Conservation (phyloP, 2,888 invertebrate genomes). For the Crepidodera aurea region DNA sequence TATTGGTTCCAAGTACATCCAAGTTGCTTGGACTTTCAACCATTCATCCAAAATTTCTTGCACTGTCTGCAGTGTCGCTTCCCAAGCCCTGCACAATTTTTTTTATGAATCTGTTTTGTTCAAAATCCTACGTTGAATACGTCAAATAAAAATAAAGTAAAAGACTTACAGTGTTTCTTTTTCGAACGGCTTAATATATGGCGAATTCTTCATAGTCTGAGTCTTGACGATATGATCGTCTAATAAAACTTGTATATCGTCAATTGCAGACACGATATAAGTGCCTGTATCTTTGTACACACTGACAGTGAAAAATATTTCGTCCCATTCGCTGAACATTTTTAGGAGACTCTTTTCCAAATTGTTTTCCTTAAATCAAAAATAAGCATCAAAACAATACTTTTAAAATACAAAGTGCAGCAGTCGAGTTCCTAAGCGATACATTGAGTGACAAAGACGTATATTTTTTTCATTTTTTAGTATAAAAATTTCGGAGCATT, state of each 20-base stretch:
- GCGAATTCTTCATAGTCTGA: constrained; percentile 84
- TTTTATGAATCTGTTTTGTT: no score
- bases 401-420: no score
- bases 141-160: constrained; percentile 76
- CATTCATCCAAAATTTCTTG: constrained; percentile 91
- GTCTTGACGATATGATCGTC: constrained; percentile 87
- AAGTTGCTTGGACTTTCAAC: constrained; percentile 86
- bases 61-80: constrained; percentile 80
- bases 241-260: constrained; percentile 78
- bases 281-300: constrained; percentile 78
- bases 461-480: no score
- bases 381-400: no score
- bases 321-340: constrained; percentile 85
- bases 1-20: constrained; percentile 87
- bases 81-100: constrained; percentile 78
- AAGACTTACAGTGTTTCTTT: constrained; percentile 74
- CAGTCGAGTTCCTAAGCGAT: no score
- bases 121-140: constrained; percentile 76
- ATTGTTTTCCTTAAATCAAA: constrained; percentile 77
- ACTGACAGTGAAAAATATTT: constrained; percentile 74
- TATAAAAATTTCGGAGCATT: no score
- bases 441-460: no score
- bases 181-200: constrained; percentile 86
- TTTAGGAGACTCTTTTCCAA: constrained; percentile 83
- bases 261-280: constrained; percentile 73